Percentiles rank a stretch among this genome's conserved stretches.
These are phyloP conservation scores for Limnephilus rhombicus DNA, from an alignment of 2,888 invertebrate species.

Conservation along the genomic window DNA sequence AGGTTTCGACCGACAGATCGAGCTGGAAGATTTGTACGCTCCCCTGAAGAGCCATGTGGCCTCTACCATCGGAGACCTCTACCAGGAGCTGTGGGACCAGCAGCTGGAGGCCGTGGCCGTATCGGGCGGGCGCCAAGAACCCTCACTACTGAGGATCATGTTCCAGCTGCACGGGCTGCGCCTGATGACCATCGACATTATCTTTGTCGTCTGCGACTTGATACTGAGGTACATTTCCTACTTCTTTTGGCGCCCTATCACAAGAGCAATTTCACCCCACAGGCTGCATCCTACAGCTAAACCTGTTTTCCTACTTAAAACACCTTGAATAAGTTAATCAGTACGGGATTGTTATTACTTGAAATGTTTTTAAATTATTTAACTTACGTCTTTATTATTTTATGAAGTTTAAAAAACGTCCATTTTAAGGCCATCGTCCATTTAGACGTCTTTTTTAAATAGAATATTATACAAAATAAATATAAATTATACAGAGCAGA, in stretches of 20 bases:
- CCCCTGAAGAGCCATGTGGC: conserved; percentile 76
- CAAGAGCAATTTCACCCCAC: background rate
- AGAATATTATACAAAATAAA: no score
- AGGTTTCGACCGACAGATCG: conserved; percentile 75
- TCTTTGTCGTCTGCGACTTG: conserved; percentile 72
- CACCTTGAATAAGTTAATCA: no score
- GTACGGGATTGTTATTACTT: no score
- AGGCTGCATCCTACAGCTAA: no score
- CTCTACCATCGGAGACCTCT: conserved; percentile 73
- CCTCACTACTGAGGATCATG: conserved; percentile 72
- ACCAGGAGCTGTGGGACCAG: conserved; percentile 72
- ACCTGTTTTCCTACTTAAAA: background rate
- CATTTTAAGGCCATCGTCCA: no score
- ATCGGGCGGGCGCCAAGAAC: conserved; percentile 67
- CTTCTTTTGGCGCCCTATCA: background rate
- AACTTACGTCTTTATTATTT: no score
- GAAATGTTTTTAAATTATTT: no score
- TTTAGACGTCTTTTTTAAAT: no score
- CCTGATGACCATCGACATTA: conserved; percentile 71
- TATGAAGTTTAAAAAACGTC: no score
- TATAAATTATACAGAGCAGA: no score
- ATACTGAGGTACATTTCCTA: conserved; percentile 70
- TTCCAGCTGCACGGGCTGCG: conserved; percentile 71
- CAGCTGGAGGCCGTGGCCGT: conserved; percentile 68
- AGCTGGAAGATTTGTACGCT: conserved; percentile 78